Conservation (phyloP, 2,888 invertebrate genomes). For the Taphrorychus bicolor region DNA sequence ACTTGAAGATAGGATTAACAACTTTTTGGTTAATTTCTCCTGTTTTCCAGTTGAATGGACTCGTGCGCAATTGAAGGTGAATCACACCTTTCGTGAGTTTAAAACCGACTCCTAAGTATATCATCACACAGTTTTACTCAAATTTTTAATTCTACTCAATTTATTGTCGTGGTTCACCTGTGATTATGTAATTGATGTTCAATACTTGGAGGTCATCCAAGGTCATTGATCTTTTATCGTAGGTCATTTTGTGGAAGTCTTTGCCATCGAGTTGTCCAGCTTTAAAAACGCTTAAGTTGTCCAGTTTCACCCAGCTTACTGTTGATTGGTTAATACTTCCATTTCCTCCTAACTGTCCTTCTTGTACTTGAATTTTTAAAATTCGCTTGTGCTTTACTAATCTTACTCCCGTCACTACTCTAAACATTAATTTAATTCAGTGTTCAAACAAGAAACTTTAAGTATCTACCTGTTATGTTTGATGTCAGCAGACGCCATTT, state of each 20-base stretch:
- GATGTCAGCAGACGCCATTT: too few species aligned
- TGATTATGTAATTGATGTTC: slow-evolving; percentile 71
- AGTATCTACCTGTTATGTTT: too few species aligned
- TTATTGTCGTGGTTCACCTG: slow-evolving; percentile 69
- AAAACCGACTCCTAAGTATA: slow-evolving; percentile 66
- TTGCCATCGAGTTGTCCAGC: slow-evolving; percentile 64
- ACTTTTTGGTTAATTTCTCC: slow-evolving; percentile 8
- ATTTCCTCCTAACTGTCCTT: slow-evolving; percentile 71
- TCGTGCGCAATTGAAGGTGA: slow-evolving; percentile 79
- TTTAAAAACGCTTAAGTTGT: slow-evolving; percentile 65
- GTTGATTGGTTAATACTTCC: slow-evolving; percentile 70
- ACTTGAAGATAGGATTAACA: neutral
- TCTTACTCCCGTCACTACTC: slow-evolving; percentile 81
- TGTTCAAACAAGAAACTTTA: too few species aligned
- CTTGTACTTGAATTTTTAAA: slow-evolving; percentile 83
- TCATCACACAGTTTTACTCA: too few species aligned
- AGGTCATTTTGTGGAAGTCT: slow-evolving; percentile 79
- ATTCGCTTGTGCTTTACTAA: slow-evolving; percentile 76
- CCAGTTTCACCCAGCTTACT: slow-evolving; percentile 73
- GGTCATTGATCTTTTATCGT: slow-evolving; percentile 78
- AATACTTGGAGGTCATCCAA: slow-evolving; percentile 78
- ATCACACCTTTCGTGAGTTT: slow-evolving; percentile 77
- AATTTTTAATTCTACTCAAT: too few species aligned
- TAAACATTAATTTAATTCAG: slow-evolving; percentile 55
- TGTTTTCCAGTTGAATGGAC: slow-evolving; percentile 72